These are phyloP conservation scores for Tinea pellionella DNA, from an alignment of 2,888 invertebrate species.

Conservation along the genomic window DNA sequence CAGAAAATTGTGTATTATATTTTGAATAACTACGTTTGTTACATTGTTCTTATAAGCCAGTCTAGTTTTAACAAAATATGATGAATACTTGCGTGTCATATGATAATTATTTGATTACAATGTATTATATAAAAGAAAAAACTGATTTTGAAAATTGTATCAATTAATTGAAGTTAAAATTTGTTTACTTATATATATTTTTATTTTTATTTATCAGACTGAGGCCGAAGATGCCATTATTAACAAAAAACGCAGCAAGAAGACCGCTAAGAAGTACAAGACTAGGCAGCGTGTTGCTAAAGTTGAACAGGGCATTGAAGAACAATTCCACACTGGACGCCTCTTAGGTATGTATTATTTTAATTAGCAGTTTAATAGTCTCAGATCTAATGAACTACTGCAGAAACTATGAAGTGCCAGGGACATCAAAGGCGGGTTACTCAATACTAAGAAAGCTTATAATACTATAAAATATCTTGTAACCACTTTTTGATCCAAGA, in stretches of 20 bases:
- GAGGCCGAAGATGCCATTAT: conserved; percentile 95
- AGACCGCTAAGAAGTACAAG: conserved; percentile 92
- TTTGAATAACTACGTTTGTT: no score
- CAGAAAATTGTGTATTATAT: no score
- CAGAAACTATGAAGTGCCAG: no score
- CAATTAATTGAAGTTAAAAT: not conserved
- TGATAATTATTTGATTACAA: conserved; percentile 34
- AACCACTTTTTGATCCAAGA: no score
- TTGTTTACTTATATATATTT: not conserved
- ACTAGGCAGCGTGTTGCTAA: conserved; percentile 92
- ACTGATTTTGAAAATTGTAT: not conserved
- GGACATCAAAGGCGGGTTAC: no score
- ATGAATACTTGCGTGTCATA: conserved; percentile 73
- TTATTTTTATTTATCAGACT: conserved; percentile 66
- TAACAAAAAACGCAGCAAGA: conserved; percentile 94
- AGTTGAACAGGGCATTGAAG: conserved; percentile 93
- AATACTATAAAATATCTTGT: no score
- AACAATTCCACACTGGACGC: conserved; percentile 97
- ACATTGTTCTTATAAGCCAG: no score
- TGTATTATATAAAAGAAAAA: not conserved
- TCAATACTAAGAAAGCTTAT: no score
- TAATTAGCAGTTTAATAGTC: not conserved
- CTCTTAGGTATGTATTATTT: conserved; percentile 79
- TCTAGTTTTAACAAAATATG: conserved; percentile 24
- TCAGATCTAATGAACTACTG: not conserved